Conservation (phyloP, 2,888 invertebrate species). For the Hipparchia sbordonii region DNA sequence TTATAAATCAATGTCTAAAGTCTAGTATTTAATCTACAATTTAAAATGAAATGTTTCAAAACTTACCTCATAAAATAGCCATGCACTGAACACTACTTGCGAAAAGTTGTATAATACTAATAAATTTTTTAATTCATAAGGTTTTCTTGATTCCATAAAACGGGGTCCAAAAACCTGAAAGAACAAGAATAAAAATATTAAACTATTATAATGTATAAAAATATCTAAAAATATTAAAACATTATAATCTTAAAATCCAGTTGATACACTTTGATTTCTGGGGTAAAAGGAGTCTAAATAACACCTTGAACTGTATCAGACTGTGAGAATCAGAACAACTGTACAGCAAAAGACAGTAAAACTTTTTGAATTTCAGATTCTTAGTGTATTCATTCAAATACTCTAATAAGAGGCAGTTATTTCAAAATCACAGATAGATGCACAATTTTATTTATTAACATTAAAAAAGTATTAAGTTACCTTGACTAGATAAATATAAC, state of each 20-base stretch:
- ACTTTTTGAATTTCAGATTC: too few relatives aligned
- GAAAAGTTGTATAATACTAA: slow-evolving; percentile 92
- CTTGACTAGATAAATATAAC: slow-evolving; percentile 95
- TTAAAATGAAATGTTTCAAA: slow-evolving; percentile 8
- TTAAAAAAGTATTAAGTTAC: slow-evolving; percentile 60
- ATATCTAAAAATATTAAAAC: too few relatives aligned
- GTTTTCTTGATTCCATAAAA: slow-evolving; percentile 96
- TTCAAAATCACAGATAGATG: too few relatives aligned
- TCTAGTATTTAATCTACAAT: background rate
- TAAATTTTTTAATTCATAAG: slow-evolving; percentile 90
- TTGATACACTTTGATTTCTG: too few relatives aligned
- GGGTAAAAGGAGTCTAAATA: too few relatives aligned
- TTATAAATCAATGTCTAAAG: background rate
- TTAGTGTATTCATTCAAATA: too few relatives aligned
- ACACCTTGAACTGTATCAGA: too few relatives aligned
- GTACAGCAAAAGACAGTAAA: too few relatives aligned
- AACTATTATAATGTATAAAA: background rate
- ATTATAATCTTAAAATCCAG: too few relatives aligned
- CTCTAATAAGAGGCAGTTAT: too few relatives aligned
- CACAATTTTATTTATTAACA: background rate
- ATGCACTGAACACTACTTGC: slow-evolving; percentile 95
- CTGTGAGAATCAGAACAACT: too few relatives aligned
- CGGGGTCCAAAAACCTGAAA: slow-evolving; percentile 91
- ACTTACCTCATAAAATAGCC: slow-evolving; percentile 95
- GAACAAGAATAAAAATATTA: slow-evolving; percentile 17